These are phyloP conservation scores for Ennomos fuscantarius DNA, from an alignment of 2,888 invertebrate species.

Conservation along the genomic window DNA sequence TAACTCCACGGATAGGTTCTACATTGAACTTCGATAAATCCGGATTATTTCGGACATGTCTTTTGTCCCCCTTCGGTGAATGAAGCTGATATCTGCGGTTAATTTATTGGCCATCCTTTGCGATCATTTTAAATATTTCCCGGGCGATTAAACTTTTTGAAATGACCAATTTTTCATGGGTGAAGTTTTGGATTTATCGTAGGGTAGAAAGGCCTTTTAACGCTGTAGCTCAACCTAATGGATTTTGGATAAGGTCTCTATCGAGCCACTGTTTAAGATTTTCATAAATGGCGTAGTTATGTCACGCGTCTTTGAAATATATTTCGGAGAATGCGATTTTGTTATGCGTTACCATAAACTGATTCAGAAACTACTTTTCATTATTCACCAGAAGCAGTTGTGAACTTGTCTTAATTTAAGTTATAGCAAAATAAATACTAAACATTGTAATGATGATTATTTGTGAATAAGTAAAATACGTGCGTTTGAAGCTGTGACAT, in stretches of 20 bases:
- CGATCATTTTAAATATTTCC: constrained; percentile 45
- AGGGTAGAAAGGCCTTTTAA: constrained; percentile 35
- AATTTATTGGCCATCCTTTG: constrained; percentile 54
- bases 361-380: no score
- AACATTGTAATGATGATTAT: no score
- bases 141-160: constrained; percentile 40
- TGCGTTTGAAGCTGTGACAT: no score
- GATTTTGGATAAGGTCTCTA: constrained; percentile 25
- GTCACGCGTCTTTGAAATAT: not conserved
- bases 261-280: constrained; percentile 19
- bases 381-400: no score
- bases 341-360: no score
- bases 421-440: no score
- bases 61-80: constrained; percentile 48
- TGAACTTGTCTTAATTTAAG: no score
- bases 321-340: no score
- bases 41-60: constrained; percentile 70
- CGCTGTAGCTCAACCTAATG: constrained; percentile 29
- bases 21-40: constrained; percentile 60
- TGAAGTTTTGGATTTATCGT: constrained; percentile 40
- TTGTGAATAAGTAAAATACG: no score
- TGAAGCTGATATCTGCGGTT: constrained; percentile 57
- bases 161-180: constrained; percentile 39
- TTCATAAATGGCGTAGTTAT: constrained; percentile 21
- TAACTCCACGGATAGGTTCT: constrained; percentile 63